A percentile compares a stretch with the other conserved stretches of the same genome.
These are phyloP conservation scores for Brachypodius melanocephalos DNA, from an alignment of 2,113 vertebrate genomes.

Conservation along the genomic window DNA sequence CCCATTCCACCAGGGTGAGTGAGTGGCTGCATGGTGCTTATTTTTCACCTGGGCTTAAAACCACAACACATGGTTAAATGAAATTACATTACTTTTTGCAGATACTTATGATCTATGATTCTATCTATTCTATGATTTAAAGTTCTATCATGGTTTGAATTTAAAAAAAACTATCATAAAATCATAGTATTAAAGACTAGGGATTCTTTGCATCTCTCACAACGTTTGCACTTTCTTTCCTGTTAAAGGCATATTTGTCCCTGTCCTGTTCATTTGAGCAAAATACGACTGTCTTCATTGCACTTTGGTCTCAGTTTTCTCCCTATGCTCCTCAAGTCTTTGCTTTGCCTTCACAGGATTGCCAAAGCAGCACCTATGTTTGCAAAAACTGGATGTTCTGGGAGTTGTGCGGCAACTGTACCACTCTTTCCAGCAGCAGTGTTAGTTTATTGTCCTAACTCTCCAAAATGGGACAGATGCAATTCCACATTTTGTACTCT, in stretches of 20 bases:
- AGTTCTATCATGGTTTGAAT: neutral
- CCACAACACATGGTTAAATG: neutral
- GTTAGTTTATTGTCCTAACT: neutral
- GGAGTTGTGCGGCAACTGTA: neutral
- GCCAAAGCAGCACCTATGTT: neutral
- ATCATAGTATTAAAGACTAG: neutral
- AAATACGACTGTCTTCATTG: neutral
- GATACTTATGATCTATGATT: neutral
- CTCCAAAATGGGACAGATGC: neutral
- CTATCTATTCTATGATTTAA: neutral
- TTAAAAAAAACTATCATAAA: neutral
- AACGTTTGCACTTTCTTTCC: neutral
- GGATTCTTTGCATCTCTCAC: neutral
- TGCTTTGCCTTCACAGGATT: neutral
- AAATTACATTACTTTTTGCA: neutral
- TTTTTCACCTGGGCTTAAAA: neutral
- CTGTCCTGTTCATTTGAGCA: neutral
- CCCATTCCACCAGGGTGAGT: neutral
- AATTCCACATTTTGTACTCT: neutral
- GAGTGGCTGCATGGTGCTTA: neutral
- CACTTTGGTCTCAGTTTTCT: neutral
- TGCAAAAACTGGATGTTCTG: neutral
- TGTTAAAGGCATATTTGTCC: neutral
- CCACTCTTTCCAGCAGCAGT: neutral
- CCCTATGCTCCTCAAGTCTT: neutral